phyloP scores from a whole-genome alignment of 2,113 vertebrate species.

The crab-eating macaque (Macaca fascicularis) region T2T-MFA8v1.1 NC_088386.1:96056501-96057000 shows the following conservation, averaged over 20 bases:
- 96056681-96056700: conserved; percentile 46
- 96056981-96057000: not conserved
- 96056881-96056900: not conserved
- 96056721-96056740: conserved; percentile 40
- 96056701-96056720: conserved; percentile 49
- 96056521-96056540: conserved; percentile 1
- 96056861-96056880: not conserved
- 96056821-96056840: not conserved
- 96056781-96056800: conserved; percentile 47
- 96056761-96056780: conserved; percentile 37
- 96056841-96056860: not conserved
- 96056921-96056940: not conserved
- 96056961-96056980: not conserved
- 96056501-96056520: not conserved
- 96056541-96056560: not conserved
- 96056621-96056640: conserved; percentile 56
- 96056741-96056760: not conserved
- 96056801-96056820: conserved; percentile 47
- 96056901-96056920: not conserved
- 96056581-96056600: conserved; percentile 63
- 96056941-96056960: not conserved
- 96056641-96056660: conserved; percentile 48
- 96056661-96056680: conserved; percentile 37
- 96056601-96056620: conserved; percentile 48
- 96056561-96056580: conserved; percentile 53